Conservation (phyloP, 2,888 invertebrate species). For the Caenorhabditis wallacei region DNA sequence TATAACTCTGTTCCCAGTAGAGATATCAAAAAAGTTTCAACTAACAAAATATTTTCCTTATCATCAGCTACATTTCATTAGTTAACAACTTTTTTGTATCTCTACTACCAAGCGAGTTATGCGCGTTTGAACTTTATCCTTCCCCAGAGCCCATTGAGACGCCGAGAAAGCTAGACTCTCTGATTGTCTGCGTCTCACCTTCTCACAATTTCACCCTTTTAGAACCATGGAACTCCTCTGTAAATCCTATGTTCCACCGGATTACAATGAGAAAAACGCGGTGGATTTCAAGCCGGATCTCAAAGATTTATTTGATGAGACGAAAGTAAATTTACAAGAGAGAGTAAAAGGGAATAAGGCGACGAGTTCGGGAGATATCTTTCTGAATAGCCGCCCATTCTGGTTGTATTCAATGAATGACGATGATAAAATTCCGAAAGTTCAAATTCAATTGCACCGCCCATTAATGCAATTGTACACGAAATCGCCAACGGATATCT, state of each 20-base stretch:
- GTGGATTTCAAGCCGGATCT: slow-evolving; percentile 2
- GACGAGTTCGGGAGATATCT: background rate
- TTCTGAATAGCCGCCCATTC: slow-evolving; percentile 20
- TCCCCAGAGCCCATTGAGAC: too few species aligned
- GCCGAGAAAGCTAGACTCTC: too few species aligned
- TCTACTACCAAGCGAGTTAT: too few species aligned
- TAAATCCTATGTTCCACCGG: slow-evolving; percentile 5
- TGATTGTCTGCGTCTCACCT: too few species aligned
- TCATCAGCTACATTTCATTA: too few species aligned
- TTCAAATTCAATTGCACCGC: slow-evolving; percentile 29
- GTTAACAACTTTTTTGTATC: too few species aligned
- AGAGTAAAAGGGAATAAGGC: background rate
- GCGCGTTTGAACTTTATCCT: too few species aligned
- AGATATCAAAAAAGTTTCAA: too few species aligned
- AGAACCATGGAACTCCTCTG: slow-evolving; percentile 14
- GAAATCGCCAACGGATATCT: background rate
- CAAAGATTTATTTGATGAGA: background rate
- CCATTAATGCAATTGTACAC: slow-evolving; percentile 1
- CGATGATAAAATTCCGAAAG: slow-evolving; percentile 12
- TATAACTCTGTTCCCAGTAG: too few species aligned
- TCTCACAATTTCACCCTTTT: too few species aligned
- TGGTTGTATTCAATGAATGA: background rate
- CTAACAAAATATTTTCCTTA: too few species aligned
- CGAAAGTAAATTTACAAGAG: background rate
- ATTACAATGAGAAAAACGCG: background rate